Conservation (phyloP, 53 echinoderm and acorn worm species). For the Echinarachnius parma region DNA sequence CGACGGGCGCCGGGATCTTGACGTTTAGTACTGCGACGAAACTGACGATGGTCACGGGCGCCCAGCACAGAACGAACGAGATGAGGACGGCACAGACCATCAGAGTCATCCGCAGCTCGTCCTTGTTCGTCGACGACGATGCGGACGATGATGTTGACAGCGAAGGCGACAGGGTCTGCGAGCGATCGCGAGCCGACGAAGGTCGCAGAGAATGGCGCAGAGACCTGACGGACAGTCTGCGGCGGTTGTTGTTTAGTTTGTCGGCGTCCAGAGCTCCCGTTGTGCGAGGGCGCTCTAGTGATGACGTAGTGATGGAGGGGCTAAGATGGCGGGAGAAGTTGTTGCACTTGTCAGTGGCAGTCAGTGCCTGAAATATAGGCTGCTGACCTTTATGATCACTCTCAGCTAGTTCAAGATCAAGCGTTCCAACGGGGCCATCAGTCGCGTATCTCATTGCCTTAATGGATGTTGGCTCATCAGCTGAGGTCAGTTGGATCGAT, state of each 20-base stretch:
- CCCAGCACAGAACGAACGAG: conserved; percentile 89
- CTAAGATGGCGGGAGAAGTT: neutral
- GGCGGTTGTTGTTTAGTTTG: conserved; percentile 23
- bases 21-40: conserved; percentile 65
- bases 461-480: conserved; percentile 18
- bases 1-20: conserved; percentile 44
- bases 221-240: conserved; percentile 10
- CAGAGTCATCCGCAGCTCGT: conserved; percentile 72
- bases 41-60: conserved; percentile 81
- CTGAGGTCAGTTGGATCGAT: conserved; percentile 34
- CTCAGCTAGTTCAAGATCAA: conserved; percentile 26
- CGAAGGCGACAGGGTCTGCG: conserved; percentile 10
- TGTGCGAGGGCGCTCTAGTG: conserved; percentile 12
- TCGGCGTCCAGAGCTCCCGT: conserved; percentile 4
- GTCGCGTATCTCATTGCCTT: neutral
- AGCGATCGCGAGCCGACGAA: conserved; percentile 26
- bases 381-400: conserved; percentile 9
- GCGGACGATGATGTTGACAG: neutral
- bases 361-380: conserved; percentile 8
- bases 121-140: conserved; percentile 46
- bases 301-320: neutral
- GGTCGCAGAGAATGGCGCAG: conserved; percentile 11
- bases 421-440: conserved; percentile 10
- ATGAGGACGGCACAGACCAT: conserved; percentile 76
- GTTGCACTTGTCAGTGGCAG: neutral